Evolutionary conservation across 2,888 invertebrate species (phyloP).

Genomic region (Scrobipalpa atriplicella): DNA sequence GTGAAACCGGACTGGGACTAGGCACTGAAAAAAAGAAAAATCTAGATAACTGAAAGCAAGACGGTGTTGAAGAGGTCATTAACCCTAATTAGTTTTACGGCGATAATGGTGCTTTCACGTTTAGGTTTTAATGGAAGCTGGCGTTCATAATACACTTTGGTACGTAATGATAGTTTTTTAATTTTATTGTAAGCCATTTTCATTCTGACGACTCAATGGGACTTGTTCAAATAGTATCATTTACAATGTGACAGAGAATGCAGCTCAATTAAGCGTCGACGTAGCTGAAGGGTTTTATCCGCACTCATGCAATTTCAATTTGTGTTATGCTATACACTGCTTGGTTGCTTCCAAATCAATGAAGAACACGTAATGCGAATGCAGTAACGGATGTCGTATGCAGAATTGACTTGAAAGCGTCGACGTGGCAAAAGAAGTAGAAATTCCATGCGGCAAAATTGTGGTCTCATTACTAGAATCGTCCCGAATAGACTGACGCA

Average conservation of each 20-base stretch:
- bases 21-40: constrained; percentile 19
- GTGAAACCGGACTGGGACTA: constrained; percentile 9
- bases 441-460: constrained; percentile 18
- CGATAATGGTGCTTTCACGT: constrained; percentile 3
- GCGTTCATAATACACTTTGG: too few relatives aligned
- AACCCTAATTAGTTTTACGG: constrained; percentile 1
- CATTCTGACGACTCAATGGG: too few relatives aligned
- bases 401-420: not conserved
- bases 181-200: too few relatives aligned
- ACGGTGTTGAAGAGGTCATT: constrained; percentile 12
- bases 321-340: too few relatives aligned
- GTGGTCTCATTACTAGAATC: constrained; percentile 16
- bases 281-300: not conserved
- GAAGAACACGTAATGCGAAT: not conserved
- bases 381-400: not conserved
- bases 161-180: too few relatives aligned
- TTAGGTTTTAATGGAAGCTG: too few relatives aligned
- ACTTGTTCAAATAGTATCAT: not conserved
- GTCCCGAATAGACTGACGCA: not conserved
- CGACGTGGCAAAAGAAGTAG: not conserved
- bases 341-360: too few relatives aligned
- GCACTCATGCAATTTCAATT: not conserved
- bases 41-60: constrained; percentile 15
- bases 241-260: not conserved
- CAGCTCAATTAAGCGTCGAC: constrained; percentile 12